Base-by-base conservation (phyloP, 2,888 invertebrate species). In the Trachelus troglodyta region DNA sequence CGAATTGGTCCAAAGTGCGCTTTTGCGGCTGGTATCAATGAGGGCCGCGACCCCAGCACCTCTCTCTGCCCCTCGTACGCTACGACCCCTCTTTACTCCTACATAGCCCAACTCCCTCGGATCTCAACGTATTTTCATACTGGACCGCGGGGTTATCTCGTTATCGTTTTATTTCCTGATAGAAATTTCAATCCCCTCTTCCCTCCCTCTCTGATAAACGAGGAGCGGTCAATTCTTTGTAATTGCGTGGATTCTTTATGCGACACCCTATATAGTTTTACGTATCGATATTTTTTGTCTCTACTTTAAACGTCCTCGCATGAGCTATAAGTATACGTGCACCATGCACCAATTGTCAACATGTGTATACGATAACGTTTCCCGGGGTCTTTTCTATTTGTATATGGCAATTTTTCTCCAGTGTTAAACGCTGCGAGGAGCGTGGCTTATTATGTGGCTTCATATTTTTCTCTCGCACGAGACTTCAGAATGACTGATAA, bases 1-100 rank as follows among this genome's bases (percentile, higher is more conserved):
- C 83, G 85, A 87, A 87, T 86, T 89, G 89, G 90, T 90, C 89
- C 90, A 90, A 90, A 90, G 89, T 90, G 85, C 90, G 86, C 83
- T 86, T 86, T 84, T 81, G 84, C 83, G 82, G 82, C 80, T 83
- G 79, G 83, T 89, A 89, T 89, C 88, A 86, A 88, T 85, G 85
- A 85, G 85, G 89, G 89, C 87, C 87, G 85, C 88, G 89, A 89
- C 89, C 89, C 83, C 84, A 78, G 79, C 68, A 69, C 37, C 37
- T 74, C 76, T 68, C 23, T 34, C 35, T n/a, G 4, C 78, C 73
- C 77, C 77, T 68, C 73, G 71, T 35, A 34, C 69, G 69, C 69
- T 34, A 71, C 30, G 40, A 31, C 71, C 81, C 79, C 77, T 76
- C 78, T 69, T 56, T 34, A 30, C 78, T 31, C 69, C 56, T 75